Evolutionary conservation across 2,888 invertebrate genomes (phyloP).

Genomic region (Macaria notata): DNA sequence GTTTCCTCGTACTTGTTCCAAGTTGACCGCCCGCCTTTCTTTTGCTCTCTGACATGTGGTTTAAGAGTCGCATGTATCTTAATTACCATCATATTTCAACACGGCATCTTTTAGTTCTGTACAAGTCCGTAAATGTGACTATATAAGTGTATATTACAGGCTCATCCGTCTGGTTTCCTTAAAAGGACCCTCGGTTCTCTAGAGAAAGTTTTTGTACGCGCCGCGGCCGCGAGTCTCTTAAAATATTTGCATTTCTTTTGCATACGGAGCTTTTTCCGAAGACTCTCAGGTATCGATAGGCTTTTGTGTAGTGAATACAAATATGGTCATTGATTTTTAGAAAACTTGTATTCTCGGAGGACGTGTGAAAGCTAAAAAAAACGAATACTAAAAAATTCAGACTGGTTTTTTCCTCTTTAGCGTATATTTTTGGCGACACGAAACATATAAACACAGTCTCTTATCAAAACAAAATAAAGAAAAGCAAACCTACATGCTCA

Average conservation of each 20-base stretch:
- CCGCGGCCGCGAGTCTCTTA: slow-evolving; percentile 55
- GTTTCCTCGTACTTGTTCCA: neutral
- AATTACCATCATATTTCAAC: slow-evolving; percentile 46
- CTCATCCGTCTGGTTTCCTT: slow-evolving; percentile 62
- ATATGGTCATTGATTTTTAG: slow-evolving; percentile 22
- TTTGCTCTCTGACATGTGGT: slow-evolving; percentile 16
- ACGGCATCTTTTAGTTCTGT: slow-evolving; percentile 42
- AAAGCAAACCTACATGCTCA: too few species aligned
- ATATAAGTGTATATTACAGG: slow-evolving; percentile 40
- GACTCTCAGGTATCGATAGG: slow-evolving; percentile 43
- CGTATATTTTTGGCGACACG: too few species aligned
- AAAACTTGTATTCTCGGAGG: slow-evolving; percentile 1
- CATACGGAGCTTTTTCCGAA: slow-evolving; percentile 50
- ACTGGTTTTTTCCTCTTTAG: too few species aligned
- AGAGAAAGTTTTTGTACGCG: slow-evolving; percentile 73
- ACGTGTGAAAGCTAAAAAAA: too few species aligned
- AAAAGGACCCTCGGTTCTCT: slow-evolving; percentile 70
- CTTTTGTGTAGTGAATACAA: slow-evolving; percentile 35
- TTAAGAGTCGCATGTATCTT: slow-evolving; percentile 28
- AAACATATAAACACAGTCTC: too few species aligned
- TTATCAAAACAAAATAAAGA: too few species aligned
- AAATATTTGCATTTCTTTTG: slow-evolving; percentile 72
- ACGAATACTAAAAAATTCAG: too few species aligned
- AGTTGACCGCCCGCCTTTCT: slow-evolving; percentile 8
- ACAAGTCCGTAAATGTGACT: slow-evolving; percentile 13